phyloP scores from a whole-genome alignment of 2,888 invertebrate species.

The Thera britannica region DNA sequence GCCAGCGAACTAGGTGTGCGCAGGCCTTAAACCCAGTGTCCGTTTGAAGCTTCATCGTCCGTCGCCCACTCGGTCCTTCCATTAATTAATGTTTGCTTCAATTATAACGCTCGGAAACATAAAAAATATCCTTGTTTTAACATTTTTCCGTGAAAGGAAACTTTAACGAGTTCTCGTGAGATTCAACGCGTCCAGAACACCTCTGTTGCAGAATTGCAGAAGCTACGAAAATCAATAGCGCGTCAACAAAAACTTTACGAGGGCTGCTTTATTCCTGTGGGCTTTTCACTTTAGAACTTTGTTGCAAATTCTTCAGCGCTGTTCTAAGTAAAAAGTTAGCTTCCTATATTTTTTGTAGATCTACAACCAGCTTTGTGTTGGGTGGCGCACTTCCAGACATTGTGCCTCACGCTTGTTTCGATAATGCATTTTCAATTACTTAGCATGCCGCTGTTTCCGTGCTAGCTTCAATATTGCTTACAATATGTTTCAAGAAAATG shows the following conservation, averaged over 20 bases:
- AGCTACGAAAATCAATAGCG: conserved; percentile 48
- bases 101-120: conserved; percentile 62
- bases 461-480: conserved; percentile 31
- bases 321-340: conserved; percentile 59
- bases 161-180: conserved; percentile 42
- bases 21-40: conserved; percentile 17
- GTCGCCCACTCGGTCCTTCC: conserved; percentile 48
- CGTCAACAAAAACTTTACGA: conserved; percentile 54
- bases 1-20: no score
- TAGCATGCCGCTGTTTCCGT: conserved; percentile 38
- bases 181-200: conserved; percentile 37
- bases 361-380: conserved; percentile 44
- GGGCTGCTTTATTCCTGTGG: conserved; percentile 62
- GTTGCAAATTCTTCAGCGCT: conserved; percentile 59
- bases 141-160: conserved; percentile 50
- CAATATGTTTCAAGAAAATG: conserved; percentile 31
- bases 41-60: conserved; percentile 34
- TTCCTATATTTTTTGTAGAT: conserved; percentile 45
- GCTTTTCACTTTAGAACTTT: conserved; percentile 64
- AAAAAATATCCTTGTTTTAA: conserved; percentile 49
- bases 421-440: conserved; percentile 65
- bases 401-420: conserved; percentile 51
- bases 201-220: conserved; percentile 37
- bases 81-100: conserved; percentile 70
- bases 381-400: conserved; percentile 45